phyloP scores from a whole-genome alignment of 2,797 vertebrate genomes.

The Tachyglossus aculeatus region DNA sequence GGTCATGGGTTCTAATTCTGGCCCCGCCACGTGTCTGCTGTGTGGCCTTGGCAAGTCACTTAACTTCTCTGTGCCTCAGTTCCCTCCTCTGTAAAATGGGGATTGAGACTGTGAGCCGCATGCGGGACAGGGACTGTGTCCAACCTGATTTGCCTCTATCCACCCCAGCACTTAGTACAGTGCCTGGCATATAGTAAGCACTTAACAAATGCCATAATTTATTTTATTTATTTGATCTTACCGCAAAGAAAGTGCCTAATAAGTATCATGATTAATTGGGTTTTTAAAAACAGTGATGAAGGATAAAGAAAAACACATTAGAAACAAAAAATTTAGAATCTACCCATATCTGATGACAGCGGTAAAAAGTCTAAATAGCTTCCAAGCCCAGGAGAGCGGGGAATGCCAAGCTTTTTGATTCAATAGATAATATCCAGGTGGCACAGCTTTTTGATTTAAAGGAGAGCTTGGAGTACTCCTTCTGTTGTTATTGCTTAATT shows the following conservation, averaged over 20 bases:
- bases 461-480: neutral
- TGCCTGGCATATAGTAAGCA: neutral
- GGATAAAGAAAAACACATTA: neutral
- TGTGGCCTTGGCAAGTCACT: neutral
- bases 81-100: neutral
- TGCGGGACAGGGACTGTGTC: neutral
- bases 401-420: neutral
- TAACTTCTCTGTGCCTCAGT: neutral
- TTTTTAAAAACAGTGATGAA: slow-evolving; percentile 4
- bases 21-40: too few species aligned
- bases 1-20: too few species aligned
- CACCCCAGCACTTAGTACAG: neutral
- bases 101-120: neutral
- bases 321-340: neutral
- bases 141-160: too few species aligned
- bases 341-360: slow-evolving; percentile 1
- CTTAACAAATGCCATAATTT: neutral
- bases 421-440: neutral
- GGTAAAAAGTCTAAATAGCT: neutral
- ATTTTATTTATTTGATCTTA: neutral
- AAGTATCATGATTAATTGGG: neutral
- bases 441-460: slow-evolving; percentile 8
- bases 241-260: neutral
- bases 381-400: neutral
- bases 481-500: slow-evolving; percentile 33